Evolutionary conservation across 2,113 vertebrate species (phyloP), one percentile per base, ranked within the genome.

Genomic region (Onychorhynchus coronatus): DNA sequence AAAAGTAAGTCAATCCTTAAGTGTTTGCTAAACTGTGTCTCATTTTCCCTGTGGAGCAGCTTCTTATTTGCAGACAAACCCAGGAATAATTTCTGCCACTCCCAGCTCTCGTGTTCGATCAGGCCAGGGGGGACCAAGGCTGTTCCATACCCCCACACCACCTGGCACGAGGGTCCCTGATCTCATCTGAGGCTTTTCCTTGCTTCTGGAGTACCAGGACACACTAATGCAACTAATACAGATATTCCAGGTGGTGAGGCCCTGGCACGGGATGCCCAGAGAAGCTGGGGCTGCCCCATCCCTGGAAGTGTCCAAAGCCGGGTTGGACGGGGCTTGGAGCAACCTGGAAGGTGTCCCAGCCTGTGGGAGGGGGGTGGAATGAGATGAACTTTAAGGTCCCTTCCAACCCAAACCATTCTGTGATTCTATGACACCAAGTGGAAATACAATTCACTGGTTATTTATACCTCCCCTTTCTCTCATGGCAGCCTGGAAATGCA

Each of bases 51-150:
- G 3, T 39, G 12, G 65, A 87, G 23, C 25, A 87, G 39, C 13
- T 76, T 8, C 37, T 20, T 11, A 1, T 44, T 56, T 68, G 23
- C 52, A 19, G 39, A 73, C 76, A 71, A 72, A 41, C 4, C 37
- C 87, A 14, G 28, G 6, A 23, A 25, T 33, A 21, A 39, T 22
- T 82, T 31, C 35, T 68, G 91, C 82, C 73, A 6, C 90, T 77
- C 90, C 75, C 2, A 0, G 49, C 77, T 31, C 55, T 71, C 7
- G 0, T 17, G 24, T 37, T 28, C 2, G 4, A 1, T 3, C 3
- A 9, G 84, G n/a, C 35, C 23, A 18, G 75, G 62, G 46, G 27
- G 56, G 70, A 21, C 9, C 66, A 2, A 8, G 3, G 6, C 2
- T 2, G 35, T 15, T 5, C 2, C 2, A 20, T 46, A 41, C 46